Evolutionary conservation across 2,888 invertebrate species (phyloP), one percentile per base, ranked within the genome.

Genomic region (Cataglyphis albicans): DNA sequence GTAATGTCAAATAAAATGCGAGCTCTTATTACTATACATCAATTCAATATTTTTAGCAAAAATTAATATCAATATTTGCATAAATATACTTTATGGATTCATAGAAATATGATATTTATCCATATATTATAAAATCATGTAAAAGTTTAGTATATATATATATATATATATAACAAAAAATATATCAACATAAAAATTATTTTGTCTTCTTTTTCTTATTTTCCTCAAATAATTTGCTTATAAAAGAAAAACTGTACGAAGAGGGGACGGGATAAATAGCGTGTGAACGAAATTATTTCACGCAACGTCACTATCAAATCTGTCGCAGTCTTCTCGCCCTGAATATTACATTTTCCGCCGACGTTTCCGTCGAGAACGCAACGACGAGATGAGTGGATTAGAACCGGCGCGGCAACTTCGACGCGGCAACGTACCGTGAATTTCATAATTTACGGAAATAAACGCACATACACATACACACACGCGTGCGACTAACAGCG

Each of bases 281-380:
- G 67, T 55, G 63, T 25, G 75, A 81, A 68, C 48, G 61, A 82
- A 87, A 81, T 87, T 87, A 83, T 61, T 80, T 73, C 63, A 29
- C 55, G 65, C 59, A 52, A 73, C 25, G 32, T 29, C 6, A 38
- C 55, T 48, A 52, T 76, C 63, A 70, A 65, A 81, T 68, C 82
- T 70, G 10, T 41, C 25, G 12, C 44, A 35, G 38, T 63, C 65
- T 41, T 25, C 59, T 52, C 59, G 57, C 67, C n/a, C 44, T 63
- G 59, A 74, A 86, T 80, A 86, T 84, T 80, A 59, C 64, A 74
- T 82, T 70, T 65, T 70, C 55, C 55, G 18, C 25, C 48, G 52
- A 64, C 59, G 74, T 84, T 83, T 82, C 63, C 70, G 82, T 52
- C 67, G 61, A 63, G 55, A 59, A 59, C 57, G 78, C 55, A 41